Conservation (phyloP, 2,888 invertebrate genomes). For the Philaethria dido region DNA sequence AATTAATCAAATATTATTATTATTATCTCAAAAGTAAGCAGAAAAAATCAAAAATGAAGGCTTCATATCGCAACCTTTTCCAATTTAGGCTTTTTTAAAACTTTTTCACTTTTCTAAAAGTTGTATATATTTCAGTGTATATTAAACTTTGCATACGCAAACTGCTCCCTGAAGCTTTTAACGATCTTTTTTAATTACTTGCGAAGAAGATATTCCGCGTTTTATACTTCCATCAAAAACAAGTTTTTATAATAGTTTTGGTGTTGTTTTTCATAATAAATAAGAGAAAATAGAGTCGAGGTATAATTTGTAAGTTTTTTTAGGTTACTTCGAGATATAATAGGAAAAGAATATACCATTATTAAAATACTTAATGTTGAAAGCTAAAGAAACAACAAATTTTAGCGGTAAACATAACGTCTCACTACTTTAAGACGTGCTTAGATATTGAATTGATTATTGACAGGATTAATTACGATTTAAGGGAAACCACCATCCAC, state of each 20-base stretch:
- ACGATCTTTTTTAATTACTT: slow-evolving; percentile 31
- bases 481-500: too few species aligned
- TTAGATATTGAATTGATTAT: too few species aligned
- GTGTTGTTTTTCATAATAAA: background rate
- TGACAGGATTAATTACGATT: too few species aligned
- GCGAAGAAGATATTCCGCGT: slow-evolving; percentile 7
- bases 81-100: background rate
- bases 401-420: too few species aligned
- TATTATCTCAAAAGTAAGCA: too few species aligned
- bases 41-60: background rate
- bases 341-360: too few species aligned
- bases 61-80: background rate
- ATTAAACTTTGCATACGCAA: slow-evolving; percentile 1
- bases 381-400: too few species aligned
- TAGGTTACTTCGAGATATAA: too few species aligned
- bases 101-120: background rate
- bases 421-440: too few species aligned
- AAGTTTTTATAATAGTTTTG: slow-evolving; percentile 1
- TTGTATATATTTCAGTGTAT: background rate
- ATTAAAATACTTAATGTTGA: too few species aligned
- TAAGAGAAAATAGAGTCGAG: background rate
- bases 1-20: too few species aligned
- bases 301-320: background rate
- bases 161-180: slow-evolving; percentile 19
- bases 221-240: slow-evolving; percentile 26